Percentiles rank a stretch among this genome's conserved stretches.
Conservation (phyloP, 2,888 invertebrate genomes). For the Trichacis sp. region DNA sequence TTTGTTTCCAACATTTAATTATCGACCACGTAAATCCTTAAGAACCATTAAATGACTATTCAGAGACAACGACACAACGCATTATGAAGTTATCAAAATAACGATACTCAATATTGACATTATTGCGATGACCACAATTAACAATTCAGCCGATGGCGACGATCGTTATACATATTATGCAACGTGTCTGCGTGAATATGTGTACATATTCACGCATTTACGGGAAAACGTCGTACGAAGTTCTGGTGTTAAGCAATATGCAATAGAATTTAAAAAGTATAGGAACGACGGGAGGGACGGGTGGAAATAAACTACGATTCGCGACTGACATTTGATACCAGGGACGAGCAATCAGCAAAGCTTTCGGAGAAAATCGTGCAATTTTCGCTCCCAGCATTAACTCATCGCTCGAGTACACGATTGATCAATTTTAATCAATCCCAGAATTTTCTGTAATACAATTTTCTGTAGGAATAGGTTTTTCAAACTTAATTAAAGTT, state of each 20-base stretch:
- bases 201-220: constrained; percentile 15
- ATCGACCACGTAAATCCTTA: constrained; percentile 34
- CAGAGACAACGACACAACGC: constrained; percentile 69
- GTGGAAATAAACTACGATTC: constrained; percentile 42
- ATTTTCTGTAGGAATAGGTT: no score
- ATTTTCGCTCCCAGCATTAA: constrained; percentile 22
- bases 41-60: constrained; percentile 61
- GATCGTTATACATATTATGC: constrained; percentile 40
- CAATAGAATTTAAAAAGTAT: constrained; percentile 42
- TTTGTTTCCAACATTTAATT: no score
- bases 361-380: constrained; percentile 56
- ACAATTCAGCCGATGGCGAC: constrained; percentile 34
- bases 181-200: background rate
- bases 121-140: constrained; percentile 48
- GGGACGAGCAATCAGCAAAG: constrained; percentile 34
- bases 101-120: constrained; percentile 50
- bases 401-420: background rate
- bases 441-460: no score
- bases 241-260: constrained; percentile 49
- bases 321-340: constrained; percentile 55
- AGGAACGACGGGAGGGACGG: constrained; percentile 2
- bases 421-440: background rate
- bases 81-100: constrained; percentile 66
- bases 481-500: no score
- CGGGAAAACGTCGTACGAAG: constrained; percentile 24